phyloP scores from a whole-genome alignment of 2,113 vertebrate genomes.

The Silurus glanis region DNA sequence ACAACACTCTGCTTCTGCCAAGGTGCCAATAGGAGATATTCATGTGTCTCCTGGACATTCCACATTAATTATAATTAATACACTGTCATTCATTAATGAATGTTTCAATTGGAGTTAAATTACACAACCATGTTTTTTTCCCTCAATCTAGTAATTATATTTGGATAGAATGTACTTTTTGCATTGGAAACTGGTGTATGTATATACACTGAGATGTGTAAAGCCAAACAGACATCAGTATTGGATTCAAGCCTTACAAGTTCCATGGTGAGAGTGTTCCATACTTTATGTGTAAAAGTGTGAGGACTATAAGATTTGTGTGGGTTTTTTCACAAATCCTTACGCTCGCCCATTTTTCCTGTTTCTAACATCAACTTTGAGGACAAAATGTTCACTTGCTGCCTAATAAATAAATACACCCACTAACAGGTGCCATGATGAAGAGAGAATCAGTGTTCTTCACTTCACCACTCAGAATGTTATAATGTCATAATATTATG shows the following conservation, averaged over 20 bases:
- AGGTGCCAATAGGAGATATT: background rate
- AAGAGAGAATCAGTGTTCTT: too few species aligned
- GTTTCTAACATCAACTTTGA: too few species aligned
- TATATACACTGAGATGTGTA: background rate
- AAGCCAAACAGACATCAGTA: background rate
- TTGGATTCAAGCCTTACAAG: background rate
- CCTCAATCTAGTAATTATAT: background rate
- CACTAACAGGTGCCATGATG: too few species aligned
- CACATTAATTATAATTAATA: background rate
- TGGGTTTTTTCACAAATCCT: too few species aligned
- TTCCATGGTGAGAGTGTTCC: background rate
- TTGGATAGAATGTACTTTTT: background rate
- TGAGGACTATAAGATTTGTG: too few species aligned
- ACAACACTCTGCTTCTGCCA: background rate
- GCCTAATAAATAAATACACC: too few species aligned
- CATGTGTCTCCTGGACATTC: background rate
- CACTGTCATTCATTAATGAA: background rate
- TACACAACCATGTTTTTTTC: background rate
- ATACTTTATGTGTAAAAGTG: too few species aligned
- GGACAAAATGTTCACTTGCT: too few species aligned
- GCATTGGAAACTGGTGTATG: background rate
- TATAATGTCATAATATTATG: too few species aligned
- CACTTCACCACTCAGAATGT: too few species aligned
- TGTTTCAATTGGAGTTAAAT: background rate
- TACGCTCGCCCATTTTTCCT: too few species aligned